These are phyloP conservation scores for Bubalus kerabau DNA, from an alignment of 2,113 vertebrate genomes.

Conservation along the genomic window DNA sequence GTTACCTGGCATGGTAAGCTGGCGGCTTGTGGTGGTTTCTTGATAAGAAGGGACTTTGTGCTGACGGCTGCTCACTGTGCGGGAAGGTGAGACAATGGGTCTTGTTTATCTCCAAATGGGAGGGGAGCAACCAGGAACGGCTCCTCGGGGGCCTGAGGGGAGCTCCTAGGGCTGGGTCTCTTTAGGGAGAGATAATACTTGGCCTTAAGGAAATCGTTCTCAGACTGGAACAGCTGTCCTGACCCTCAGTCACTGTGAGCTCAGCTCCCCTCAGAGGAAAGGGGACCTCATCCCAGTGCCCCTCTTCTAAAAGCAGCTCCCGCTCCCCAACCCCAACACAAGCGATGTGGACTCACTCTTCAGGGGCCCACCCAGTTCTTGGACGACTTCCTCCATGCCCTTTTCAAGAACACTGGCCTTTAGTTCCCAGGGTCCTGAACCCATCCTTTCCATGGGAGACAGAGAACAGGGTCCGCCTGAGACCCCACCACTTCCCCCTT, in stretches of 20 bases:
- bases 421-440: neutral
- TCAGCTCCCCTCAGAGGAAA: neutral
- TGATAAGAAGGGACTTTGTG: conserved; percentile 53
- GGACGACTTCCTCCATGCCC: neutral
- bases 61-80: conserved; percentile 56
- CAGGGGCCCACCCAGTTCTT: neutral
- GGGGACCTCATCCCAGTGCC: neutral
- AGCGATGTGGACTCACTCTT: neutral
- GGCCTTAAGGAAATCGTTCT: neutral
- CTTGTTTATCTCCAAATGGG: neutral
- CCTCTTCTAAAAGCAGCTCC: neutral
- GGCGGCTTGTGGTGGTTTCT: neutral
- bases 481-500: neutral
- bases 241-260: neutral
- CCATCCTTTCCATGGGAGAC: neutral
- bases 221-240: neutral
- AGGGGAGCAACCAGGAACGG: neutral
- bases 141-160: neutral
- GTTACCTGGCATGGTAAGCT: fast-evolving
- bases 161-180: neutral
- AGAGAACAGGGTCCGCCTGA: neutral
- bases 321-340: neutral
- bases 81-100: conserved; percentile 43
- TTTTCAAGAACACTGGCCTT: neutral
- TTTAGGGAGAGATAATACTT: neutral